Conservation (phyloP, 2,113 vertebrate species). For the Okapia johnstoni region DNA sequence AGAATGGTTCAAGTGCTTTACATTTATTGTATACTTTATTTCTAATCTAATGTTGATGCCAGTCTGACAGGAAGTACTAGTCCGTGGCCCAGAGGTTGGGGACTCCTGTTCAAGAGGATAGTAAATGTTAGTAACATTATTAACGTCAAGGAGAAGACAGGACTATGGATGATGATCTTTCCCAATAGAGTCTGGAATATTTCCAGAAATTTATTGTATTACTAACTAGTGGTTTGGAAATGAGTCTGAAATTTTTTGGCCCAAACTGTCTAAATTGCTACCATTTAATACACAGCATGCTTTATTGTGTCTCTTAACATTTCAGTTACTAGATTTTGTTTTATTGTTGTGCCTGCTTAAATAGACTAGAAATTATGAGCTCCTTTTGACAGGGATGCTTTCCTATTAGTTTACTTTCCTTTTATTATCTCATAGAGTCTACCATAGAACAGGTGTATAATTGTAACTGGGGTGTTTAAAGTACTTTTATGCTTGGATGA, state of each 20-base stretch:
- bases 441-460: not conserved
- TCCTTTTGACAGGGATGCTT: slow-evolving; percentile 39
- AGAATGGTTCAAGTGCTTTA: not conserved
- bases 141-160: not conserved
- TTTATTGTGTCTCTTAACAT: not conserved
- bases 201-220: not conserved
- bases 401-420: not conserved
- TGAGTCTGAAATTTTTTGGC: not conserved
- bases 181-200: not conserved
- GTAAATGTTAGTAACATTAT: not conserved
- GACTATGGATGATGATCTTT: not conserved
- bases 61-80: not conserved
- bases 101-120: not conserved
- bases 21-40: not conserved
- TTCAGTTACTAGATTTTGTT: not conserved
- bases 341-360: not conserved
- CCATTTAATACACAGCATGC: not conserved
- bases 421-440: not conserved
- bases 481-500: not conserved
- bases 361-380: not conserved
- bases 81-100: not conserved
- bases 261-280: not conserved
- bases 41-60: not conserved
- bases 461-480: not conserved
- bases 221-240: not conserved